These are phyloP conservation scores for Pelecanoides urinatrix DNA, from an alignment of 2,113 vertebrate genomes.

Conservation along the genomic window DNA sequence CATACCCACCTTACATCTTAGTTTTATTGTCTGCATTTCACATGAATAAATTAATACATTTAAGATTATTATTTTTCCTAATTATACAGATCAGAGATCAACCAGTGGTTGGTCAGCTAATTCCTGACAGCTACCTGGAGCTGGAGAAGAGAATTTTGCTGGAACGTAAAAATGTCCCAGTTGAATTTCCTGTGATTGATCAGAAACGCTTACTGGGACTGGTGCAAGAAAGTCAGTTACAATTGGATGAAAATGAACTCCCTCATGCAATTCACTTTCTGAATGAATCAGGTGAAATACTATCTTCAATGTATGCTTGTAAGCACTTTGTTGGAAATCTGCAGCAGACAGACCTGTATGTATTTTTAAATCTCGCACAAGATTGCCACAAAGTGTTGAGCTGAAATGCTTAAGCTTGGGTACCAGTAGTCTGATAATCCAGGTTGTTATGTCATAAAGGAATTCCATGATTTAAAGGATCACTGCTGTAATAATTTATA, in stretches of 20 bases:
- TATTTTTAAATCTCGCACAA: not conserved
- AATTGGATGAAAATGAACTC: slow-evolving; percentile 91
- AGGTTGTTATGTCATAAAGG: not conserved
- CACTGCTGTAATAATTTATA: not conserved
- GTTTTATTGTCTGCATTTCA: not conserved
- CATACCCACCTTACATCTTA: not conserved
- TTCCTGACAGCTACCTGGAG: slow-evolving; percentile 94
- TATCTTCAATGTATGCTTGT: not conserved
- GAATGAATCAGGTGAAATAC: slow-evolving; percentile 86
- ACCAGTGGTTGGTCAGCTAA: slow-evolving; percentile 92
- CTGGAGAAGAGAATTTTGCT: slow-evolving; percentile 86
- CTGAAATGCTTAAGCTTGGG: not conserved
- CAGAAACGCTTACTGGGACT: slow-evolving; percentile 81
- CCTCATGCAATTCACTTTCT: slow-evolving; percentile 92
- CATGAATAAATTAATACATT: not conserved
- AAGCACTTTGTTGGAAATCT: not conserved
- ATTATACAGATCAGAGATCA: slow-evolving; percentile 89
- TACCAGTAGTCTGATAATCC: not conserved
- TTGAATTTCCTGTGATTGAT: slow-evolving; percentile 90
- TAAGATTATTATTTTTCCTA: slow-evolving; percentile 7
- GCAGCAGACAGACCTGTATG: not conserved
- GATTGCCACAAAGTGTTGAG: not conserved
- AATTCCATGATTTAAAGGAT: not conserved
- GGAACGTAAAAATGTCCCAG: slow-evolving; percentile 78
- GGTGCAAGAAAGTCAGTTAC: slow-evolving; percentile 86